Conservation (phyloP, 2,888 invertebrate species). For the Gonocerus acuteangulatus region DNA sequence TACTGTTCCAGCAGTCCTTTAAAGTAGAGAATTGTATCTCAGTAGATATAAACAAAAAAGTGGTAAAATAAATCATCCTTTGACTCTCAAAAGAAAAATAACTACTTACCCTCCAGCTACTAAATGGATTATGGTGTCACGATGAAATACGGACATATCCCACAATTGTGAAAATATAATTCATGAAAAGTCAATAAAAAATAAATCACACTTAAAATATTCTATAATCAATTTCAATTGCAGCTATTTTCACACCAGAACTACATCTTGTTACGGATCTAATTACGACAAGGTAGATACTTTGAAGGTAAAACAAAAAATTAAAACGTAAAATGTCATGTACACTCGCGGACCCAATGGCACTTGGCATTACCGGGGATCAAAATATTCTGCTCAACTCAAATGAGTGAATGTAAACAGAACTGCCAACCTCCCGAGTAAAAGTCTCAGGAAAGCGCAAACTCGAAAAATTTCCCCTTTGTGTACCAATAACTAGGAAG, state of each 20-base stretch:
- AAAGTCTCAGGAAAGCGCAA: neutral
- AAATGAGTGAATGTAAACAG: neutral
- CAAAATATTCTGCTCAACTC: too few relatives aligned
- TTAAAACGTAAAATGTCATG: neutral
- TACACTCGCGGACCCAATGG: neutral
- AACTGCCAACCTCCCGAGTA: neutral
- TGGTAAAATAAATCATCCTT: neutral
- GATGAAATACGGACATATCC: conserved; percentile 29
- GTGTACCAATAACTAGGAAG: neutral
- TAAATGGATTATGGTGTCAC: conserved; percentile 84
- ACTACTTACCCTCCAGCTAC: conserved; percentile 87
- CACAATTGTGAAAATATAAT: neutral
- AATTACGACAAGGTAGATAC: too few relatives aligned
- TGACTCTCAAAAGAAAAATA: conserved; percentile 29
- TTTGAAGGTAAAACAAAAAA: neutral
- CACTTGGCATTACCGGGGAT: too few relatives aligned
- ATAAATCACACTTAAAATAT: too few relatives aligned
- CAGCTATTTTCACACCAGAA: too few relatives aligned
- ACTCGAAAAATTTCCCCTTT: neutral
- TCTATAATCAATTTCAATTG: too few relatives aligned
- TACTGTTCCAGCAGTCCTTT: conserved; percentile 89
- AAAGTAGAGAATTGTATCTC: conserved; percentile 35
- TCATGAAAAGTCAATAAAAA: too few relatives aligned
- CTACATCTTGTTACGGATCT: too few relatives aligned
- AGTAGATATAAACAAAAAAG: neutral